These are phyloP conservation scores for Drosophila pachea DNA, from an alignment of 1,140 invertebrate species.

Conservation along the genomic window DNA sequence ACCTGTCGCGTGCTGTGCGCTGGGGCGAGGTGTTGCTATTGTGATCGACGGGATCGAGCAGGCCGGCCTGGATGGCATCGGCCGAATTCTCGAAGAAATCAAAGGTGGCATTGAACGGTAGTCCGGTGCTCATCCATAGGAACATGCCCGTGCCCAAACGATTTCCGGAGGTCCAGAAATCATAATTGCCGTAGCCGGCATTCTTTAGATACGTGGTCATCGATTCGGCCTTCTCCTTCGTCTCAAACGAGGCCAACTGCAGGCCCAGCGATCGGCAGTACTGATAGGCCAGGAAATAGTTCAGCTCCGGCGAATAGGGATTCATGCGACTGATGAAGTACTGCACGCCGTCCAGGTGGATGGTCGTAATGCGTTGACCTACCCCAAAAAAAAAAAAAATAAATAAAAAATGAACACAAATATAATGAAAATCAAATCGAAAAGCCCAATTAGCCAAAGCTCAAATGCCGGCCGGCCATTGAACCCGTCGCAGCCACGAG, in stretches of 20 bases:
- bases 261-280: slow-evolving; percentile 92
- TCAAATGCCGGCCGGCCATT: slow-evolving; percentile 21
- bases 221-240: slow-evolving; percentile 90
- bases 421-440: slow-evolving; percentile 5
- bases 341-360: slow-evolving; percentile 90
- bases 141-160: slow-evolving; percentile 91
- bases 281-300: slow-evolving; percentile 92
- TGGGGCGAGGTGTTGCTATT: slow-evolving; percentile 86
- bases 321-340: slow-evolving; percentile 93
- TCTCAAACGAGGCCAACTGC: slow-evolving; percentile 90
- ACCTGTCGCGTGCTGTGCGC: slow-evolving; percentile 88
- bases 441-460: slow-evolving; percentile 30
- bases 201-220: slow-evolving; percentile 90
- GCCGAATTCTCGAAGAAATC: slow-evolving; percentile 85
- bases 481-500: slow-evolving; percentile 30
- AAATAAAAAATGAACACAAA: slow-evolving; percentile 5
- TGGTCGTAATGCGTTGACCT: slow-evolving; percentile 91
- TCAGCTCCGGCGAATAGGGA: slow-evolving; percentile 91
- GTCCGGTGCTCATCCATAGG: slow-evolving; percentile 92
- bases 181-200: slow-evolving; percentile 89
- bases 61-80: slow-evolving; percentile 80
- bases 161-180: slow-evolving; percentile 94
- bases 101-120: slow-evolving; percentile 92
- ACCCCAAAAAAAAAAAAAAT: slow-evolving; percentile 71
- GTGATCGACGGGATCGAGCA: slow-evolving; percentile 80